Evolutionary conservation across 2,113 vertebrate genomes (phyloP).

Genomic region (Dinomys branickii): DNA sequence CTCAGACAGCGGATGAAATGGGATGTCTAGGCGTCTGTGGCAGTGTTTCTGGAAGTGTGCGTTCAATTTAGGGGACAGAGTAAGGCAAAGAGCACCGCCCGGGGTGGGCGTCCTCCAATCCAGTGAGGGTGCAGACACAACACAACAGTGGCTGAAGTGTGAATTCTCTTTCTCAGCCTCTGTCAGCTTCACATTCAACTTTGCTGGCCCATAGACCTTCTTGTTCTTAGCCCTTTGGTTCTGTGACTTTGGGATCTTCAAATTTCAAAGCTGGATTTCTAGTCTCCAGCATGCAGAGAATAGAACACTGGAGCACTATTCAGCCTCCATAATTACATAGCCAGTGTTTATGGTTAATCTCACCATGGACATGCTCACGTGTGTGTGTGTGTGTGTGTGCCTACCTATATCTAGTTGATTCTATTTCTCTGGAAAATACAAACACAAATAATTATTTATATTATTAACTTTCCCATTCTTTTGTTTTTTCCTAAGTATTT

Average conservation of each 20-base stretch:
- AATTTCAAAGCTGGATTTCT: accelerated
- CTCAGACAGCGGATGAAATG: background rate
- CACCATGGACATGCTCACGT: background rate
- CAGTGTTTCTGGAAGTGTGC: background rate
- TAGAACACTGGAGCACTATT: background rate
- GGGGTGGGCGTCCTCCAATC: no score
- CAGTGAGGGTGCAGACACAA: background rate
- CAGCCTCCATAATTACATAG: background rate
- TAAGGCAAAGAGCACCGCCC: background rate
- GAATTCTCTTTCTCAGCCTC: background rate
- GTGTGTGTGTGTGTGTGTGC: background rate
- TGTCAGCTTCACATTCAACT: background rate
- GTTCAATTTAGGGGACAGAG: background rate
- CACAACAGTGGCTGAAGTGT: background rate
- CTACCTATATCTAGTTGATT: background rate
- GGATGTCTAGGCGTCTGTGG: background rate
- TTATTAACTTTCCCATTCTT: background rate
- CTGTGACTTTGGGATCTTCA: background rate
- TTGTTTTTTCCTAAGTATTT: background rate
- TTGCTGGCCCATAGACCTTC: accelerated
- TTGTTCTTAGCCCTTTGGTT: background rate
- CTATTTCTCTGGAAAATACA: background rate
- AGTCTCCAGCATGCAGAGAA: background rate
- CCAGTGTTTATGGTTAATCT: background rate
- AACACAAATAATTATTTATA: background rate